Conservation (phyloP, 2,113 vertebrate genomes). For the Hippocampus guttulatus region DNA sequence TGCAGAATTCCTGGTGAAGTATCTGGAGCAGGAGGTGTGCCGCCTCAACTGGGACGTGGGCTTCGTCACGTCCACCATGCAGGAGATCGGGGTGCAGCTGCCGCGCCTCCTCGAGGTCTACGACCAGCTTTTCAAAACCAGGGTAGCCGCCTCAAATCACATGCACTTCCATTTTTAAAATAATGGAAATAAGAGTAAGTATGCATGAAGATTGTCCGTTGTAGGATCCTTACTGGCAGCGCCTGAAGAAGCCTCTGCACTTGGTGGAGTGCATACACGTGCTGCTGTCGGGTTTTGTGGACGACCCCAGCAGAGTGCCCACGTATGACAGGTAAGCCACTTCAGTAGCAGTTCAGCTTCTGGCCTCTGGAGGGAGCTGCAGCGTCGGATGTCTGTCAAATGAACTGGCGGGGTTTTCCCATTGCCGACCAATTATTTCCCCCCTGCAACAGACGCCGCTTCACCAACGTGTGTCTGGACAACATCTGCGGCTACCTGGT, state of each 20-base stretch:
- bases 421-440: background rate
- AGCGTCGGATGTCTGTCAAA: background rate
- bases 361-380: conserved; percentile 18
- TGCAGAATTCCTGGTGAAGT: conserved; percentile 90
- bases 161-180: background rate
- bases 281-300: conserved; percentile 84
- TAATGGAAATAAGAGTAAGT: background rate
- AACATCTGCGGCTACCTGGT: conserved; percentile 92
- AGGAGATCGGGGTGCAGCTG: conserved; percentile 88
- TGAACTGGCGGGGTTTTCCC: background rate
- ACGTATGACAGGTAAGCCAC: conserved; percentile 77
- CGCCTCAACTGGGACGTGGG: conserved; percentile 87
- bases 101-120: conserved; percentile 90
- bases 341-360: background rate
- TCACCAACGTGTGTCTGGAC: conserved; percentile 91
- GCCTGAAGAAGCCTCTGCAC: conserved; percentile 88
- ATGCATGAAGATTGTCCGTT: background rate
- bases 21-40: conserved; percentile 92
- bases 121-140: conserved; percentile 90
- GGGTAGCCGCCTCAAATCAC: conserved; percentile 63
- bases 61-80: conserved; percentile 90
- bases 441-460: conserved; percentile 75
- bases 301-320: conserved; percentile 83
- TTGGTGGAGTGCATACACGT: conserved; percentile 91
- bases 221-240: conserved; percentile 93